These are phyloP conservation scores for Platerodrilus igneus DNA, from an alignment of 2,888 invertebrate genomes.

Conservation along the genomic window DNA sequence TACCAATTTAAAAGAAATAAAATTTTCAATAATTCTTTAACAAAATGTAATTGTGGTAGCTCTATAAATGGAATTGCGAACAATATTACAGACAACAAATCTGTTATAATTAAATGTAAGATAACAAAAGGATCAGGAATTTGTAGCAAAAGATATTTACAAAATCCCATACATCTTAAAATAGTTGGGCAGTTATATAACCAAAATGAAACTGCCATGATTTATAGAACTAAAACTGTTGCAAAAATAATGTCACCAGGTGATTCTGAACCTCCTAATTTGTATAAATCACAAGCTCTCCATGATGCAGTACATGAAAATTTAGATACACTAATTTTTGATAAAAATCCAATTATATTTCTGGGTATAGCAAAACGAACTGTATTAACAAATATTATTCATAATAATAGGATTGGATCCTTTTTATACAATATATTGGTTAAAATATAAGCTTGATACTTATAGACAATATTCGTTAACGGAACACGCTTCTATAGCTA, in stretches of 20 bases:
- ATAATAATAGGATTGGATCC: conserved; percentile 2
- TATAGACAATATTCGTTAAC: conserved; percentile 2
- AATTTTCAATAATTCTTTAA: too few relatives aligned
- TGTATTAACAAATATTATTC: conserved; percentile 2
- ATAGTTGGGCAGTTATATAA: background rate
- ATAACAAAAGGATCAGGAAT: background rate
- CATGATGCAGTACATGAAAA: conserved; percentile 1
- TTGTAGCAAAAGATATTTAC: conserved; percentile 2
- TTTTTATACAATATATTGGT: conserved; percentile 5
- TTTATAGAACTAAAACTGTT: background rate
- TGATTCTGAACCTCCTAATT: conserved; percentile 1
- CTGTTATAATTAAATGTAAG: background rate
- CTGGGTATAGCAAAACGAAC: background rate
- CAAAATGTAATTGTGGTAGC: too few relatives aligned
- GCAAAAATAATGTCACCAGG: conserved; percentile 1
- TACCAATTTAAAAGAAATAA: too few relatives aligned
- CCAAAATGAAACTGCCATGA: background rate
- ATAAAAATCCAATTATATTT: conserved; percentile 3
- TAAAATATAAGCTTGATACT: background rate
- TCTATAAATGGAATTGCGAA: too few relatives aligned
- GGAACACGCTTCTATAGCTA: conserved; percentile 2
- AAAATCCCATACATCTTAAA: conserved; percentile 1
- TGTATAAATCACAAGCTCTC: background rate
- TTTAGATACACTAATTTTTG: background rate
- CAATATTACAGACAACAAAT: too few relatives aligned